phyloP scores from a whole-genome alignment of 2,113 vertebrate species.

The Indicator maculatus region DNA sequence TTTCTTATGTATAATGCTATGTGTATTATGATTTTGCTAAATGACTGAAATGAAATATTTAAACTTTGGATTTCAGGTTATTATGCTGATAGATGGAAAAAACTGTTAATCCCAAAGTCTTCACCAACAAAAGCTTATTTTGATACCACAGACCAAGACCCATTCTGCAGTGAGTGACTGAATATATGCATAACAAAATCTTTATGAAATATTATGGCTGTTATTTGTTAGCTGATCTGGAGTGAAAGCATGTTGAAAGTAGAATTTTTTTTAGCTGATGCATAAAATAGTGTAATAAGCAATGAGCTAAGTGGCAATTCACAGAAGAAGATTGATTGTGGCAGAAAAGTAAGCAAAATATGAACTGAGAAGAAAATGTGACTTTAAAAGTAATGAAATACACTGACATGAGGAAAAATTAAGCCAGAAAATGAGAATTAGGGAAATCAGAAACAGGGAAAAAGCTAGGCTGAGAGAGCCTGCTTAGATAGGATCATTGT shows the following conservation, averaged over 20 bases:
- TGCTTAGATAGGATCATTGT: background rate
- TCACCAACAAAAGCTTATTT: slow-evolving; percentile 81
- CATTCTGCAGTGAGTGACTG: slow-evolving; percentile 85
- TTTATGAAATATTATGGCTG: background rate
- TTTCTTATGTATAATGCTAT: background rate
- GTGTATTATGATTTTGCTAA: background rate
- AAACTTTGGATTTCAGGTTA: slow-evolving; percentile 78
- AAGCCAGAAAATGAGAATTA: background rate
- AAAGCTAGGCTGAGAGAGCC: background rate
- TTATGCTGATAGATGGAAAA: slow-evolving; percentile 82
- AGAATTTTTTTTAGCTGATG: background rate
- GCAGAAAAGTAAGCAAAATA: background rate
- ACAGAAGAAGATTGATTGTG: background rate
- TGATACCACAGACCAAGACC: slow-evolving; percentile 80
- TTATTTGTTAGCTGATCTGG: background rate
- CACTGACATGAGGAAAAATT: background rate
- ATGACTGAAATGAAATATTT: slow-evolving; percentile 4
- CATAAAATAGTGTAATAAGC: background rate
- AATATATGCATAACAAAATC: background rate
- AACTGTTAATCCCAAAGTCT: slow-evolving; percentile 65
- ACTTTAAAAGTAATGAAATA: background rate
- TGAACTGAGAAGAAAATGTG: background rate
- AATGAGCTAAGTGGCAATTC: background rate
- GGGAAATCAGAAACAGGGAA: background rate
- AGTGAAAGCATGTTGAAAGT: background rate